Evolutionary conservation across 2,113 vertebrate species (phyloP).

Genomic region (Strix uralensis): DNA sequence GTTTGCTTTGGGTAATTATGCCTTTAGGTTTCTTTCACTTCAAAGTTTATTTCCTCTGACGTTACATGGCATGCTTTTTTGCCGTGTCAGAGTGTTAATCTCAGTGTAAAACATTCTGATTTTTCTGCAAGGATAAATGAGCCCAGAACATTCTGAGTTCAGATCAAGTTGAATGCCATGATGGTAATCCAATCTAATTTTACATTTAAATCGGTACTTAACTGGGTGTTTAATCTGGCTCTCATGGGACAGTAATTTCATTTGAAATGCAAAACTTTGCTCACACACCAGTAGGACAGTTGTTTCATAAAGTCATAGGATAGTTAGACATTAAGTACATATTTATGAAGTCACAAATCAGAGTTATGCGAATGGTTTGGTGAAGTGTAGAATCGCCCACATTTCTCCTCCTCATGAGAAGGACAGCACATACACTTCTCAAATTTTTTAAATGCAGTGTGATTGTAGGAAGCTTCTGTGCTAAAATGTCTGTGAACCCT

Average conservation of each 20-base stretch:
- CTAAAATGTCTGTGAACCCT: not conserved
- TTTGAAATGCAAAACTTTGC: constrained; percentile 34
- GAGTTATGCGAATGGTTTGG: not conserved
- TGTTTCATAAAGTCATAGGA: not conserved
- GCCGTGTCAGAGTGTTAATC: constrained; percentile 63
- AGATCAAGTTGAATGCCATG: constrained; percentile 44
- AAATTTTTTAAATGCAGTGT: not conserved
- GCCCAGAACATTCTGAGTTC: constrained; percentile 48
- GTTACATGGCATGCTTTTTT: constrained; percentile 35
- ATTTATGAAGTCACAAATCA: not conserved
- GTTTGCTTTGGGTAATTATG: constrained; percentile 68
- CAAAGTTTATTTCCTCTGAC: constrained; percentile 70
- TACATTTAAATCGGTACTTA: constrained; percentile 24
- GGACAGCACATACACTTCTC: not conserved
- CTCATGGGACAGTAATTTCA: constrained; percentile 1
- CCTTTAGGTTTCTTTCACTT: constrained; percentile 63
- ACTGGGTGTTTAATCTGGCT: constrained; percentile 33
- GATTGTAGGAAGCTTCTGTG: not conserved
- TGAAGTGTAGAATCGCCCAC: not conserved
- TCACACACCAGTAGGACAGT: not conserved
- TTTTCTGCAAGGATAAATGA: constrained; percentile 69
- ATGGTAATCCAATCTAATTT: constrained; percentile 45
- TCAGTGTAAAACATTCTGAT: constrained; percentile 51
- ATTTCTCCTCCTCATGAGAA: not conserved
- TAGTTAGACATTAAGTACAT: not conserved